Percentiles rank a stretch among this genome's conserved stretches.
Conservation (phyloP, 2,797 vertebrate genomes). For the Enteromius treurensis region DNA sequence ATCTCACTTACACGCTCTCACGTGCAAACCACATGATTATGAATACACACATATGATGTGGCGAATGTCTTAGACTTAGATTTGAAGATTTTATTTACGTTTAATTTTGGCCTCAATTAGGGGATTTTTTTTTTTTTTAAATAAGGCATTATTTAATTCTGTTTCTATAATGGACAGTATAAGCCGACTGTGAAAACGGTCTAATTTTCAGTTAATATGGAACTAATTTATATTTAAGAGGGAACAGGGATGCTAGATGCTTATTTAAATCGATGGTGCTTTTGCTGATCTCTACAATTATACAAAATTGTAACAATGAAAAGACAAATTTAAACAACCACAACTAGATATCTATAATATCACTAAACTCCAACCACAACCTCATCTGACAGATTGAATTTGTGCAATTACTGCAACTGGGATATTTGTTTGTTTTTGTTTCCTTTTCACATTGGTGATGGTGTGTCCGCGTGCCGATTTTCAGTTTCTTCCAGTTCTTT, state of each 20-base stretch:
- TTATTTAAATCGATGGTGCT: constrained; percentile 32
- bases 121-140: constrained; percentile 12
- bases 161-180: neutral
- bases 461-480: constrained; percentile 82
- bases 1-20: constrained; percentile 48
- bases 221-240: constrained; percentile 13
- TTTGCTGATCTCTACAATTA: constrained; percentile 8
- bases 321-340: neutral
- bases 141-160: constrained; percentile 31
- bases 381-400: constrained; percentile 6
- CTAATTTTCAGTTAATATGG: constrained; percentile 9
- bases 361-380: neutral
- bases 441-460: constrained; percentile 72
- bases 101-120: constrained; percentile 17
- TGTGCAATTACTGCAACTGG: neutral
- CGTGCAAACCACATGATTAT: constrained; percentile 34
- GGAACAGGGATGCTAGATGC: neutral
- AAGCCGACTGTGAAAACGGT: neutral
- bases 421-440: constrained; percentile 3
- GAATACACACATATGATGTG: constrained; percentile 12
- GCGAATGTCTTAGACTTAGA: constrained; percentile 75
- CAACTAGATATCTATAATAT: constrained; percentile 1
- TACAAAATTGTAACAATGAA: constrained; percentile 19
- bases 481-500: constrained; percentile 58
- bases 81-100: constrained; percentile 63